These are phyloP conservation scores for Pangasius sanitwongsei DNA, from an alignment of 2,797 vertebrate species.

Conservation along the genomic window DNA sequence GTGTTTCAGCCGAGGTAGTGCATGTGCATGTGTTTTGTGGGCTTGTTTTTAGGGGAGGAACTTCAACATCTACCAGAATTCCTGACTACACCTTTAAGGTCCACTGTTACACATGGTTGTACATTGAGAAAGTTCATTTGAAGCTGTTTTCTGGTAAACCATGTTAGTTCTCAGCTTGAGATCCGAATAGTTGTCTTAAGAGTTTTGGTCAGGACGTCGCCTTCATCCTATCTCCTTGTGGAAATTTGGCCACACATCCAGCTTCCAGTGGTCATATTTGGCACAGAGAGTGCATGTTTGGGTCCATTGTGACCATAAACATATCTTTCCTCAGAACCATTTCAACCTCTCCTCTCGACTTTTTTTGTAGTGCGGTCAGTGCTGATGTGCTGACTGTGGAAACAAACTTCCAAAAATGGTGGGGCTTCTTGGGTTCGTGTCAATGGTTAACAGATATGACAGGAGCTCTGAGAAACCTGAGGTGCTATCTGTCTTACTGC, in stretches of 20 bases:
- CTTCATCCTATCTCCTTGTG: conserved; percentile 48
- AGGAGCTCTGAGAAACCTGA: neutral
- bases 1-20: neutral
- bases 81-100: neutral
- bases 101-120: neutral
- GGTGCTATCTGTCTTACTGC: neutral
- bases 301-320: conserved; percentile 75
- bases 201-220: conserved; percentile 17
- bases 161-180: neutral
- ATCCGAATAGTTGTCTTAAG: conserved; percentile 19
- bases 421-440: neutral
- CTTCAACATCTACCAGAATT: neutral
- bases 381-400: conserved; percentile 59
- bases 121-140: neutral
- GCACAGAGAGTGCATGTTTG: conserved; percentile 63
- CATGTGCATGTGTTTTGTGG: neutral
- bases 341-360: conserved; percentile 29
- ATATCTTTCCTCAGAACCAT: conserved; percentile 63
- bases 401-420: conserved; percentile 64
- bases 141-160: neutral
- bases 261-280: conserved; percentile 71
- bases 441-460: neutral
- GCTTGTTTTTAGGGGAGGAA: neutral
- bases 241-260: conserved; percentile 75
- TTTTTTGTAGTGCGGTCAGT: conserved; percentile 42